A percentile compares a stretch with the other conserved stretches of the same genome.
These are phyloP conservation scores for Drosophila borborema DNA, from an alignment of 2,888 invertebrate species.

Conservation along the genomic window DNA sequence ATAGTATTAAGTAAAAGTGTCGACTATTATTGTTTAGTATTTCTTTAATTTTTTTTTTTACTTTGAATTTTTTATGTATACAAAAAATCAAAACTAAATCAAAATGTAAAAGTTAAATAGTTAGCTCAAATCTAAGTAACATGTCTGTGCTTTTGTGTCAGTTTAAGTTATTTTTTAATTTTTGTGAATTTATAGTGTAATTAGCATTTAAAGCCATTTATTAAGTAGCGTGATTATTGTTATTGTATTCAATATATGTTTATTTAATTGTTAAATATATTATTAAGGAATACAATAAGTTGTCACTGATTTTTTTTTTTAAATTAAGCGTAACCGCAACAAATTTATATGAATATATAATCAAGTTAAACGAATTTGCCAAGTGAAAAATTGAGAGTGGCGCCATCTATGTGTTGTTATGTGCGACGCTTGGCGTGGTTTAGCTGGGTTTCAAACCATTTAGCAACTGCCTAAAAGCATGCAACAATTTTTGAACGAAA, in stretches of 20 bases:
- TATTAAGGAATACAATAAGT: background rate
- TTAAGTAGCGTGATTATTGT: constrained; percentile 1
- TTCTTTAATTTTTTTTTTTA: constrained; percentile 16
- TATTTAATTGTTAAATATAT: background rate
- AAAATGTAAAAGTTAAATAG: background rate
- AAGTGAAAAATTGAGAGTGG: too few species aligned
- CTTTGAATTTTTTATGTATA: constrained; percentile 5
- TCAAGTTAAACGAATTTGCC: background rate
- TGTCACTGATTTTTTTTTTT: background rate
- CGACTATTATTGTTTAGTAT: constrained; percentile 39
- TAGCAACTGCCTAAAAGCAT: too few species aligned
- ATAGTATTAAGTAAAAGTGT: constrained; percentile 40
- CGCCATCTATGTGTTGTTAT: too few species aligned
- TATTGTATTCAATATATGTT: background rate
- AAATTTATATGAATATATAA: too few species aligned
- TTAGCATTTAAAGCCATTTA: background rate
- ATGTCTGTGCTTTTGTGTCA: background rate
- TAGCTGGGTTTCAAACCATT: too few species aligned
- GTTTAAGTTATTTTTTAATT: background rate
- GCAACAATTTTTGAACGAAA: too few species aligned
- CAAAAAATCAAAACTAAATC: background rate
- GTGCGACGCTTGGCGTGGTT: too few species aligned
- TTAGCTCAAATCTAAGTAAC: background rate
- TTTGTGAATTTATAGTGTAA: constrained; percentile 1
- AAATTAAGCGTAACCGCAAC: too few species aligned